Evolutionary conservation across 2,797 vertebrate genomes (phyloP), one percentile per base, ranked within the genome.

Genomic region (Bradypodion ventrale): DNA sequence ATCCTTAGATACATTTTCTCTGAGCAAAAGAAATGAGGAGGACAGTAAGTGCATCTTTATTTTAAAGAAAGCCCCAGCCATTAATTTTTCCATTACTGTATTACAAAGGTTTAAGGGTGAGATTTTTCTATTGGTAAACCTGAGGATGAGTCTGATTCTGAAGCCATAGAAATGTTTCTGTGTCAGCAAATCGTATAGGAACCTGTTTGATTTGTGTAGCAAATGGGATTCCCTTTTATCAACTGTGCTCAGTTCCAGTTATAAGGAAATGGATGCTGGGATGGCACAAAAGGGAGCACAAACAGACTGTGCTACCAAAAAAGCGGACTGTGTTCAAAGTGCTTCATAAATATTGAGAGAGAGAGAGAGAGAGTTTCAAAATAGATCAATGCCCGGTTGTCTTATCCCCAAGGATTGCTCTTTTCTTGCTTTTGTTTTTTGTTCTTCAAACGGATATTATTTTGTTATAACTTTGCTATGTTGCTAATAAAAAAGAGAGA

Each of bases 271-370:
- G 0, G 70, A 65, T n/a, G 21, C 27, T 52, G 44, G 60, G 72
- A 66, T 66, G 32, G 46, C 19, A 85, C 72, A 69, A 74, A 59
- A 1, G 0, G 0, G 0, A 0, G 12, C 27, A 42, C 76, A 44
- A 21, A 46, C 85, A 82, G 2, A 1, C 29, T 65, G 1, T 60
- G 52, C 44, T 44, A 40, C 25, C 68, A 82, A 78, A 73, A 76
- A 27, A 27, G 68, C 85, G 84, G 84, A n/a, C 82, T 87, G 35
- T 49, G 66, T 1, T 3, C 4, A 27, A 75, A 66, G 72, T 49
- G 60, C 72, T 66, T 66, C 60, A 75, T 75, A 75, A 83, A 83
- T 75, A 52, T 62, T 62, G 62, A 73, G 69, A 56, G 40, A 3
- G 7, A 44, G 68, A n/a, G 62, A 73, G 69, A 56, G 40, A 3